Evolutionary conservation across 2,888 invertebrate genomes (phyloP), one percentile per base, ranked within the genome.

Genomic region (Troides helena): DNA sequence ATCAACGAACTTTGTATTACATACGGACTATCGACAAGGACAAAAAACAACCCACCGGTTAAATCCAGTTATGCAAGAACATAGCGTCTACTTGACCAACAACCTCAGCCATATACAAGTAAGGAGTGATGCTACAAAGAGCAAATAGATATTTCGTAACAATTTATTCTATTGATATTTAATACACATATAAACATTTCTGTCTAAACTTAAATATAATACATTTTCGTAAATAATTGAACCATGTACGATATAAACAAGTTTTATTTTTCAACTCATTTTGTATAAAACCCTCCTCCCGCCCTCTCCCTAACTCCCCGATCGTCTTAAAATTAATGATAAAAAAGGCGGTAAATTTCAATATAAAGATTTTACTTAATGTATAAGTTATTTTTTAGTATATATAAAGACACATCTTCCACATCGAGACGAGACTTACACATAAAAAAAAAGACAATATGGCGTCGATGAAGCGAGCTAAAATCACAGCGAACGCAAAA

Each of bases 341-440:
- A 30, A 50, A 30, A 56, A 61, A 65, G 65, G 69, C 65, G 65
- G 69, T 62, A 62, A 62, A 65, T 56, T 62, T 62, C 25, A 69
- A 43, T 46, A 57, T 62, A 62, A 67, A 62, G 43, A 43, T 58
- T 36, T 62, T 58, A 39, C 39, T 39, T 39, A 39, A 39, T 39
- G 10, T 39, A 39, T 39, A 39, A n/a, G 39, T 58, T 43, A 58
- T 66, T 23, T 59, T 59, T 21, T 43, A 12, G n/a, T 61, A 18
- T 25, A 43, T 10, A 59, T 39, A 71, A 72, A 70, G 43, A 30
- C 62, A 43, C 62, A 18, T 46, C 62, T 39, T 61, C 17, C n/a
- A 30, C 30, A 53, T 21, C 8, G 17, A 53, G n/a, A 60, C 18
- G 39, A n/a, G 14, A 21, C 18, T 12, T 30, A 36, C 14, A 23